Percentiles rank a stretch among this genome's conserved stretches.
phyloP scores from a whole-genome alignment of 2,888 invertebrate species.

The Acleris emargana region DNA sequence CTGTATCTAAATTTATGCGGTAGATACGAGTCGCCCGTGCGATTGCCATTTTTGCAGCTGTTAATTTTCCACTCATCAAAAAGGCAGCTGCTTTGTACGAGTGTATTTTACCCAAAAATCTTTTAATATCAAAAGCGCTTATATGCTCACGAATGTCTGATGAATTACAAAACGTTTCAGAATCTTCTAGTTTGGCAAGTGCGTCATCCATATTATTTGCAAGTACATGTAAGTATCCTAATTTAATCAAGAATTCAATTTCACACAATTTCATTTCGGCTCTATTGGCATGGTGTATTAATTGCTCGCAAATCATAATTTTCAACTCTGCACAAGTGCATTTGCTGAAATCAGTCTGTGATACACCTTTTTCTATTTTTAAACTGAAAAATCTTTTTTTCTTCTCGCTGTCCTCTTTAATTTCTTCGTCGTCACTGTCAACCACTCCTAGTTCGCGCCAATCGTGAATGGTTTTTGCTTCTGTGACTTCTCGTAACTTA shows the following conservation, averaged over 20 bases:
- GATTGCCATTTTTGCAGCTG: slow-evolving; percentile 59
- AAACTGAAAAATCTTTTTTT: slow-evolving; percentile 51
- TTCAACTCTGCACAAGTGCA: slow-evolving; percentile 72
- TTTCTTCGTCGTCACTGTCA: slow-evolving; percentile 61
- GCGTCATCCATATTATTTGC: slow-evolving; percentile 57
- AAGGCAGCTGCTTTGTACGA: slow-evolving; percentile 64
- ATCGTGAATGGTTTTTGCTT: slow-evolving; percentile 59
- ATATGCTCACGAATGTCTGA: slow-evolving; percentile 44
- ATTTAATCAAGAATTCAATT: slow-evolving; percentile 64
- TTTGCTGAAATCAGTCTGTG: slow-evolving; percentile 61
- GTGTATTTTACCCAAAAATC: slow-evolving; percentile 65
- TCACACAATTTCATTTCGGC: slow-evolving; percentile 69
- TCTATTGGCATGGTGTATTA: slow-evolving; percentile 68
- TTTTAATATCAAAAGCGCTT: slow-evolving; percentile 51
- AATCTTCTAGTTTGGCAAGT: slow-evolving; percentile 60
- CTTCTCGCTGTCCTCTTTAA: slow-evolving; percentile 43
- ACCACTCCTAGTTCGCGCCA: slow-evolving; percentile 66
- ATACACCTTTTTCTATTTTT: slow-evolving; percentile 64
- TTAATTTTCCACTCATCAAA: slow-evolving; percentile 54
- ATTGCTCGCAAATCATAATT: slow-evolving; percentile 66
- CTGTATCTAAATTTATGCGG: slow-evolving; percentile 58
- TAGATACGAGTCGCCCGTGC: slow-evolving; percentile 64
- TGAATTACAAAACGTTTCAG: slow-evolving; percentile 56
- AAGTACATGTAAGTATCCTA: slow-evolving; percentile 59
- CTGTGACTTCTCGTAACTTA: slow-evolving; percentile 62